phyloP scores from a whole-genome alignment of 2,888 invertebrate genomes.

The Gonocerus acuteangulatus region DNA sequence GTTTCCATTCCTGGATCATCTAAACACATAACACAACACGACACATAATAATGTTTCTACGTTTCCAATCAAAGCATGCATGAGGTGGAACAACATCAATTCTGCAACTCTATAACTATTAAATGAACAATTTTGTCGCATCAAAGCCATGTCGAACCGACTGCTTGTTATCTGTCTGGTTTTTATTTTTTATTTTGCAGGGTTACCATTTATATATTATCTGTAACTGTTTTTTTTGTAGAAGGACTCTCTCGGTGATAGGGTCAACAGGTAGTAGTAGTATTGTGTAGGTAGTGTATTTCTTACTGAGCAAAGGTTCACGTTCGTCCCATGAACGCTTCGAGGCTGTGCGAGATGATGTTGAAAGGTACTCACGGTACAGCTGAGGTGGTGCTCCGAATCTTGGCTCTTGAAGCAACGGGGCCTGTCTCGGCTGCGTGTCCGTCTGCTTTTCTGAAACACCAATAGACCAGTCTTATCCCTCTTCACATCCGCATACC shows the following conservation, averaged over 20 bases:
- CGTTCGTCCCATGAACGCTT: constrained; percentile 10
- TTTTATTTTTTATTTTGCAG: no score
- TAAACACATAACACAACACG: no score
- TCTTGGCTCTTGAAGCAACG: constrained; percentile 79
- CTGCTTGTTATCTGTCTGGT: no score
- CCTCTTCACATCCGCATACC: neutral
- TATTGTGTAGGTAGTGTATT: neutral
- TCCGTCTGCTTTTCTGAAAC: constrained; percentile 36
- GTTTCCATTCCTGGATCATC: no score
- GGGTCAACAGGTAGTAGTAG: neutral
- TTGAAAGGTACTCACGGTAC: constrained; percentile 62
- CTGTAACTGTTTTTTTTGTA: no score
- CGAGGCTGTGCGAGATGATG: neutral
- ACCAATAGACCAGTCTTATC: constrained; percentile 1
- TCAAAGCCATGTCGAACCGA: no score
- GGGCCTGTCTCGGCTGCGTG: constrained; percentile 47
- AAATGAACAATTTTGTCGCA: no score
- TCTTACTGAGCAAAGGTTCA: constrained; percentile 15
- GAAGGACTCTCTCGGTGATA: neutral
- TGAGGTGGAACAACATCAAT: no score
- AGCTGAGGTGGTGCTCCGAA: constrained; percentile 81
- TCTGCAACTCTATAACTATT: no score
- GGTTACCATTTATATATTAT: no score
- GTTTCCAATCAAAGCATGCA: no score
- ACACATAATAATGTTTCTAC: no score